These are phyloP conservation scores for Timandra comae DNA, from an alignment of 2,888 invertebrate species.

Conservation along the genomic window DNA sequence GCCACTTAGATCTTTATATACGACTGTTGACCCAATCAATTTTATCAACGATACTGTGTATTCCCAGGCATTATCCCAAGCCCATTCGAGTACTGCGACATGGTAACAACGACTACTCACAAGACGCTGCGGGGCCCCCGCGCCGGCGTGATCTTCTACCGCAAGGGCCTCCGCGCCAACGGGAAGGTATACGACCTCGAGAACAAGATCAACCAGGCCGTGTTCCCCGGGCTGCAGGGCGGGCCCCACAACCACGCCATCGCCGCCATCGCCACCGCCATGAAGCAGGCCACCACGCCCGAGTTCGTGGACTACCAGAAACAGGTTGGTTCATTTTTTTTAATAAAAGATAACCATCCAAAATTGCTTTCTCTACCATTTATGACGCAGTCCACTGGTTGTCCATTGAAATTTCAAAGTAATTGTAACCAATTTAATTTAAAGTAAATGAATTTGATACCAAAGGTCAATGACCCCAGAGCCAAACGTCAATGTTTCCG, in stretches of 20 bases:
- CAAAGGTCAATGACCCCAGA: too few relatives aligned
- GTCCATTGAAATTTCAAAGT: too few relatives aligned
- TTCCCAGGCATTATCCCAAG: constrained; percentile 89
- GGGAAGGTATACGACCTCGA: constrained; percentile 95
- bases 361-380: too few relatives aligned
- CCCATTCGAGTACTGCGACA: constrained; percentile 93
- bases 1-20: too few relatives aligned
- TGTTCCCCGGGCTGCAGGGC: constrained; percentile 96
- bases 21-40: too few relatives aligned
- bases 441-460: too few relatives aligned
- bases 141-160: constrained; percentile 94
- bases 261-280: constrained; percentile 95
- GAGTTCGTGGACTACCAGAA: constrained; percentile 91
- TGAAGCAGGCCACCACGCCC: constrained; percentile 88
- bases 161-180: constrained; percentile 90
- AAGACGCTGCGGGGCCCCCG: constrained; percentile 93
- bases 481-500: too few relatives aligned
- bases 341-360: too few relatives aligned
- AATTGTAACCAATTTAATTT: too few relatives aligned
- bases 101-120: constrained; percentile 97
- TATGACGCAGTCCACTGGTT: too few relatives aligned
- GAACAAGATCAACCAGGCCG: constrained; percentile 89
- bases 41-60: too few relatives aligned
- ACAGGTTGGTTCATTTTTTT: constrained; percentile 78
- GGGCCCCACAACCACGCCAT: constrained; percentile 99